Conservation (phyloP, 2,113 vertebrate genomes). For the Ptilonorhynchus violaceus region DNA sequence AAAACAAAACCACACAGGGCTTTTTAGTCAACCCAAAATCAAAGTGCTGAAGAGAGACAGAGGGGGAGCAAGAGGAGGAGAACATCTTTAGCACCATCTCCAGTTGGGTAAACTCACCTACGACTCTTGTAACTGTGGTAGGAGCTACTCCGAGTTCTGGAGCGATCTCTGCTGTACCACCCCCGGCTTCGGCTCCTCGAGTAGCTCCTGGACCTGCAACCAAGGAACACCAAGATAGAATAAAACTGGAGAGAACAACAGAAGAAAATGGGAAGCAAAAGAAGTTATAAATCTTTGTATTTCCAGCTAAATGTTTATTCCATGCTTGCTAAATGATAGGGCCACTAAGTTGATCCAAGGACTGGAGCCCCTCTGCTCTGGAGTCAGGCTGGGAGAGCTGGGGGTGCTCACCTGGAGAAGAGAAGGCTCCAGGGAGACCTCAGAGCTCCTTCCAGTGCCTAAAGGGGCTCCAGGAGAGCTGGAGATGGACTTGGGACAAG, state of each 20-base stretch:
- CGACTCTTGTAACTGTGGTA: slow-evolving; percentile 86
- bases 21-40: background rate
- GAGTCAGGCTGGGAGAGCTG: background rate
- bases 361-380: background rate
- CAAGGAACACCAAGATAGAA: background rate
- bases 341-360: background rate
- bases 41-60: background rate
- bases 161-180: slow-evolving; percentile 79
- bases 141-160: slow-evolving; percentile 85
- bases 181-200: slow-evolving; percentile 86
- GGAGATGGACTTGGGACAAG: background rate
- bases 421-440: background rate
- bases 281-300: background rate
- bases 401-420: background rate
- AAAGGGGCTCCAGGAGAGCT: background rate
- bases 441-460: background rate
- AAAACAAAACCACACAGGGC: background rate
- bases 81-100: rapidly evolving
- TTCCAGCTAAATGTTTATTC: background rate
- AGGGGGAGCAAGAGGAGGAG: background rate
- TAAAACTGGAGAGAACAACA: background rate
- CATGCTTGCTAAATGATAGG: background rate
- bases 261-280: background rate
- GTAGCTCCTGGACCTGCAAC: slow-evolving; percentile 80
- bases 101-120: slow-evolving; percentile 59